Evolutionary conservation across 2,113 vertebrate species (phyloP), one percentile per base, ranked within the genome.

Genomic region (Glaucidium brasilianum): DNA sequence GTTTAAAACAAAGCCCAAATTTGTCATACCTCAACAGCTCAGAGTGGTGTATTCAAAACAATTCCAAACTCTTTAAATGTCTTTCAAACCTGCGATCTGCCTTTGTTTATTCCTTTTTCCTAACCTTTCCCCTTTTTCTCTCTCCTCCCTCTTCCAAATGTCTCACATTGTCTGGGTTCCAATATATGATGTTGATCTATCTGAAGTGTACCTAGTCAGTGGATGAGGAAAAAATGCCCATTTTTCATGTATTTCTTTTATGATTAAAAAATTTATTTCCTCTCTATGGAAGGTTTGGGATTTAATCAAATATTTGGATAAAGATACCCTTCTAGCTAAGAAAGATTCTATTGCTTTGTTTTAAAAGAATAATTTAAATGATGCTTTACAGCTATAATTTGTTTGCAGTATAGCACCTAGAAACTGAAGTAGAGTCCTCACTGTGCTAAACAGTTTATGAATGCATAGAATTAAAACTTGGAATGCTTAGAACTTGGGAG

Each of bases 1-100:
- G 63, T 92, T 95, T 83, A 96, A 97, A 97, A 93, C 92, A 90
- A 88, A 96, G 79, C 64, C 49, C 64, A 75, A 80, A 94, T 95
- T 92, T 96, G 91, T 96, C 97, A 93, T 53, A 94, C 21, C 92
- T 97, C 59, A 96, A 60, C 53, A 87, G 86, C 72, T 95, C 84
- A 59, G 79, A 72, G 66, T 75, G 15, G 81, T 74, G 12, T 37
- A 53, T 34, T 85, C 89, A 58, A 78, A 85, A 29, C 16, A 18
- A 69, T 78, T 72, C 56, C 88, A 59, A 53, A 85, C 75, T 79
- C 53, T 55, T 92, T 60, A 67, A 92, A 96, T 88, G 86, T 91
- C 60, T 95, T 94, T 58, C 83, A 96, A 80, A 86, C 79, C 30
- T 90, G 81, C 0, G 2, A 37, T 56, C 21, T 50, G 58, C 20